phyloP scores from a whole-genome alignment of 2,113 vertebrate genomes.

The Ranitomeya variabilis region DNA sequence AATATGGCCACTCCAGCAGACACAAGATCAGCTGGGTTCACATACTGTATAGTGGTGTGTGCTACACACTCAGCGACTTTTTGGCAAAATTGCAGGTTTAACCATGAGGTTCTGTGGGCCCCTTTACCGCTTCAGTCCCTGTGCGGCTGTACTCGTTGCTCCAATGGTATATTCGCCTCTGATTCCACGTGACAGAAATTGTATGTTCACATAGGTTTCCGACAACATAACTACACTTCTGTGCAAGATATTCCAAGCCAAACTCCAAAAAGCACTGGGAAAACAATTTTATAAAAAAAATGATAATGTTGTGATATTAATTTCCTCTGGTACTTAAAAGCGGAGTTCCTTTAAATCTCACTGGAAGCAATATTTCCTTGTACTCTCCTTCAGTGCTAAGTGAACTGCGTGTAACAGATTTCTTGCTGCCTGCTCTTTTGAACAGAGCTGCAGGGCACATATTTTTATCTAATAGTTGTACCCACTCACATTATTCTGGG shows the following conservation, averaged over 20 bases:
- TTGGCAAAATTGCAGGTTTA: too few relatives aligned
- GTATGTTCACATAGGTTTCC: not conserved
- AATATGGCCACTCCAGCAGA: not conserved
- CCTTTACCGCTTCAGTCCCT: too few relatives aligned
- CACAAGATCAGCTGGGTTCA: not conserved
- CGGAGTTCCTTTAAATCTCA: not conserved
- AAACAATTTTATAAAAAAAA: not conserved
- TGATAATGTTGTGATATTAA: not conserved
- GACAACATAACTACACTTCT: not conserved
- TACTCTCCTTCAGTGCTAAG: not conserved
- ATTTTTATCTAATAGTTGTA: constrained; percentile 17
- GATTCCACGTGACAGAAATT: not conserved
- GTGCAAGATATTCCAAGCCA: not conserved
- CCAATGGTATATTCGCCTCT: too few relatives aligned
- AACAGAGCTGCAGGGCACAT: constrained; percentile 46
- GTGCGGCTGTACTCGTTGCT: too few relatives aligned
- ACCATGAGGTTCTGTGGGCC: too few relatives aligned
- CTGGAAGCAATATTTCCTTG: not conserved
- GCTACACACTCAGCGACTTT: too few relatives aligned
- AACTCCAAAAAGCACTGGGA: not conserved
- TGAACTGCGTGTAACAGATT: constrained; percentile 13
- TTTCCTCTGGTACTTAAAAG: not conserved
- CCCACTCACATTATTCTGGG: constrained; percentile 36
- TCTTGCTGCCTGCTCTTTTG: constrained; percentile 1
- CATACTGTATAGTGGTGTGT: too few relatives aligned